Evolutionary conservation across 2,888 invertebrate species (phyloP).

Genomic region (Drosophila gaucha): DNA sequence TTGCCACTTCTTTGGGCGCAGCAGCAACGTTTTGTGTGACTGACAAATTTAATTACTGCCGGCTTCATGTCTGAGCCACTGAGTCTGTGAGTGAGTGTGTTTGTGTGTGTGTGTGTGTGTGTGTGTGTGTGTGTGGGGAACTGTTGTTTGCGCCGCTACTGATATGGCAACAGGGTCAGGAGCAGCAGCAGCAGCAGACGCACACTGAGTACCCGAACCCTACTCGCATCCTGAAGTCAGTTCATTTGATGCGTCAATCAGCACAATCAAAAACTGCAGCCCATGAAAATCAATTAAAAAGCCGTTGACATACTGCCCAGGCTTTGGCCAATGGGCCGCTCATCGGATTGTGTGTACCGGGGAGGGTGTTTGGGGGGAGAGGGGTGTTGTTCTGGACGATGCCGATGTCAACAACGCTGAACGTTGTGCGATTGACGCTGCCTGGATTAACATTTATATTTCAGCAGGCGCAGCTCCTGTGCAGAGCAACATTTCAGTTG

Average conservation of each 20-base stretch:
- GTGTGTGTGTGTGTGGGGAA: slow-evolving; percentile 8
- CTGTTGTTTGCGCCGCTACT: slow-evolving; percentile 71
- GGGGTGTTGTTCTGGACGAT: slow-evolving; percentile 27
- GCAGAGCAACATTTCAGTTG: not conserved
- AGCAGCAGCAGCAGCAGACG: slow-evolving; percentile 3
- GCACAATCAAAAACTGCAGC: slow-evolving; percentile 82
- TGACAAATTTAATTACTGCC: slow-evolving; percentile 80
- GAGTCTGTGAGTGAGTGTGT: not conserved
- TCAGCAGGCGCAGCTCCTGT: slow-evolving; percentile 46
- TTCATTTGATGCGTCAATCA: slow-evolving; percentile 82
- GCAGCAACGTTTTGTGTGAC: slow-evolving; percentile 68
- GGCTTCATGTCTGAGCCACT: slow-evolving; percentile 22
- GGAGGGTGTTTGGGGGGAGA: not conserved
- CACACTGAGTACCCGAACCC: slow-evolving; percentile 13
- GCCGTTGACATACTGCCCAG: slow-evolving; percentile 75
- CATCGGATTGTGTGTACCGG: slow-evolving; percentile 26
- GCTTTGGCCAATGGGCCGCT: slow-evolving; percentile 15
- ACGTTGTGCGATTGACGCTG: slow-evolving; percentile 79
- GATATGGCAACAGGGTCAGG: slow-evolving; percentile 57
- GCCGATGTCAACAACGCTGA: slow-evolving; percentile 75
- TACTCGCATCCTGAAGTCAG: slow-evolving; percentile 58
- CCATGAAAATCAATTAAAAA: slow-evolving; percentile 81
- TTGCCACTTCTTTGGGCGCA: slow-evolving; percentile 42
- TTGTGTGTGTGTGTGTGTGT: slow-evolving; percentile 1
- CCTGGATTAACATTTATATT: slow-evolving; percentile 79